Percentiles rank a stretch among this genome's conserved stretches.
These are phyloP conservation scores for Hippoglossus hippoglossus DNA, from an alignment of 2,797 vertebrate species.

Conservation along the genomic window DNA sequence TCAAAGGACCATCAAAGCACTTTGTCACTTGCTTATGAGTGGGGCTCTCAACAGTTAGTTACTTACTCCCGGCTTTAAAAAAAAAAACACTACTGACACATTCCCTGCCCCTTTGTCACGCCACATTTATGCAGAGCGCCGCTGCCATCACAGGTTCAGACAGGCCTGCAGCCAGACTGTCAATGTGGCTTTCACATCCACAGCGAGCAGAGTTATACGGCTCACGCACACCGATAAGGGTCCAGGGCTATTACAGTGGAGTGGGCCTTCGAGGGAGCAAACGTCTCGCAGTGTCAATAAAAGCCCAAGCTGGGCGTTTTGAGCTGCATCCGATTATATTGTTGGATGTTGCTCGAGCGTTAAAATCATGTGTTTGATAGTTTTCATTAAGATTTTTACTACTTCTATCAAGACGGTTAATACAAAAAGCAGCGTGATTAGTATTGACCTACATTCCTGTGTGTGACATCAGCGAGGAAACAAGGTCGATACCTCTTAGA, in stretches of 20 bases:
- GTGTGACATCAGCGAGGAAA: too few species aligned
- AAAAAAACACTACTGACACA: conserved; percentile 17
- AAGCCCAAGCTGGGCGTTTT: conserved; percentile 14
- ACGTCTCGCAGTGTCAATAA: conserved; percentile 46
- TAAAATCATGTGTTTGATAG: conserved; percentile 48
- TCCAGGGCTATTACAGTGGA: conserved; percentile 26
- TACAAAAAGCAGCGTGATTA: conserved; percentile 27
- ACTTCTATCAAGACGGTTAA: conserved; percentile 30
- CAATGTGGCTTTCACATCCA: conserved; percentile 17
- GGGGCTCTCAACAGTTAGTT: conserved; percentile 15
- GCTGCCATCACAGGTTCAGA: conserved; percentile 18
- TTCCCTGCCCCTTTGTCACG: conserved; percentile 25
- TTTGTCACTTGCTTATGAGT: conserved; percentile 39
- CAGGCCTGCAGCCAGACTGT: conserved; percentile 33
- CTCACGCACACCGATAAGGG: conserved; percentile 36
- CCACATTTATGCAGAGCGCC: conserved; percentile 21
- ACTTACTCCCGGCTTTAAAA: not conserved
- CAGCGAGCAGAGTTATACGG: conserved; percentile 27
- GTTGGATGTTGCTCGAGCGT: conserved; percentile 22
- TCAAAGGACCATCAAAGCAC: conserved; percentile 7
- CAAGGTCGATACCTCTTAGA: too few species aligned
- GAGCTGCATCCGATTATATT: conserved; percentile 29
- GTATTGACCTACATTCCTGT: not conserved
- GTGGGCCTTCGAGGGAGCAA: conserved; percentile 4
- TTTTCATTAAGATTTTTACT: conserved; percentile 28